Conservation (phyloP, 2,888 invertebrate species). For the Abrostola triplasia region DNA sequence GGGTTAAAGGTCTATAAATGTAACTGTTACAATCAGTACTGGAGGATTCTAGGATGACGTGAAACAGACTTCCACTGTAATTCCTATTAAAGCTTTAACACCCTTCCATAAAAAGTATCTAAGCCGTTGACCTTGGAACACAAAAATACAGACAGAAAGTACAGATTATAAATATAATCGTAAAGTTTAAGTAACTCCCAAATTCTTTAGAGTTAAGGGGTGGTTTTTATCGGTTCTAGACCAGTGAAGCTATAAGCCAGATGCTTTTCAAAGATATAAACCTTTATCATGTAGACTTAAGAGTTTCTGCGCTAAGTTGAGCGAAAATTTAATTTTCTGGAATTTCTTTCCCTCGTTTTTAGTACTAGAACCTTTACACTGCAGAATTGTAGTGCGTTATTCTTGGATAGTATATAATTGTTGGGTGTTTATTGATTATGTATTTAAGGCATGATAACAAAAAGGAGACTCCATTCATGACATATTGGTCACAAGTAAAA, state of each 20-base stretch:
- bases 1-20: conserved; percentile 48
- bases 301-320: not conserved
- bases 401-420: too few relatives aligned
- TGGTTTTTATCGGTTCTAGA: conserved; percentile 28
- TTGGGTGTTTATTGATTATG: too few relatives aligned
- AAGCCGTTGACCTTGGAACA: conserved; percentile 14
- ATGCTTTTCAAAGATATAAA: conserved; percentile 12
- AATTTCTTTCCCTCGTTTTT: not conserved
- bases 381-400: too few relatives aligned
- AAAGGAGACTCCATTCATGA: too few relatives aligned
- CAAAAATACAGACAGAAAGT: conserved; percentile 6
- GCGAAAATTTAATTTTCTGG: not conserved
- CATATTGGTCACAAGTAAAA: too few relatives aligned
- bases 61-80: conserved; percentile 26
- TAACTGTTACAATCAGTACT: conserved; percentile 27
- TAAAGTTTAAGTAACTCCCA: conserved; percentile 19
- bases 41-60: conserved; percentile 25
- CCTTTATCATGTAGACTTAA: not conserved
- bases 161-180: conserved; percentile 12
- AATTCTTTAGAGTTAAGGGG: conserved; percentile 13
- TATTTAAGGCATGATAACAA: too few relatives aligned
- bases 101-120: conserved; percentile 29
- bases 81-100: conserved; percentile 28
- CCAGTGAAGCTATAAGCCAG: conserved; percentile 30
- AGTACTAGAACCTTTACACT: too few relatives aligned